Evolutionary conservation across 2,797 vertebrate genomes (phyloP).

Genomic region (Erethizon dorsatum): DNA sequence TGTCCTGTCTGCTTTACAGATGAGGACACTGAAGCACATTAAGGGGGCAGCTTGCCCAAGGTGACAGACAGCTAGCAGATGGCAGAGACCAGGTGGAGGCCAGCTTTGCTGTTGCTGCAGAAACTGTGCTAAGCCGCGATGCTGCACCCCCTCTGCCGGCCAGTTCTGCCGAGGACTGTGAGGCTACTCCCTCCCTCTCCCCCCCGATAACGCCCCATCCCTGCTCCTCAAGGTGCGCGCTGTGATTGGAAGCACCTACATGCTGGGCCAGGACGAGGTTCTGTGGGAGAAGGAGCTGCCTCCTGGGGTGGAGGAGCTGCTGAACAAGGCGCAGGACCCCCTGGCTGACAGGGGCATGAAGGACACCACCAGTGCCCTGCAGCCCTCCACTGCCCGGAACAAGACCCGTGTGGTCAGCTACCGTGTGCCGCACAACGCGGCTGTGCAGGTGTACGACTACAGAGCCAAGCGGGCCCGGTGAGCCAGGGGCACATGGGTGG

Average conservation of each 20-base stretch:
- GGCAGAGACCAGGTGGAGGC: fast-evolving
- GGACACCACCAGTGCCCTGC: fast-evolving
- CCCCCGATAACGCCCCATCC: background rate
- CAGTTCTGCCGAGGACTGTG: fast-evolving
- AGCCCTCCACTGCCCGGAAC: conserved; percentile 78
- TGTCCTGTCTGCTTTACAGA: background rate
- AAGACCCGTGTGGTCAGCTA: conserved; percentile 92
- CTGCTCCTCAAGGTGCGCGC: conserved; percentile 91
- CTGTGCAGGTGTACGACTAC: conserved; percentile 97
- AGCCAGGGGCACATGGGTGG: fast-evolving
- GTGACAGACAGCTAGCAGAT: fast-evolving
- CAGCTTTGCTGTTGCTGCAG: background rate
- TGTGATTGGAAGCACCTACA: conserved; percentile 95
- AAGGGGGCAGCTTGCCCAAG: background rate
- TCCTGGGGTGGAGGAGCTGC: conserved; percentile 91
- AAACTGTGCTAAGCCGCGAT: fast-evolving
- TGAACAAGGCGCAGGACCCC: conserved; percentile 90
- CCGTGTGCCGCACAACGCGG: conserved; percentile 95
- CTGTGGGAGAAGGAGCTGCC: conserved; percentile 95
- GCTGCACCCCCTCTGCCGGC: background rate
- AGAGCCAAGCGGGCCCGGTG: conserved; percentile 94
- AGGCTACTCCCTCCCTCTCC: background rate
- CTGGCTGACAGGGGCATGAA: conserved; percentile 88
- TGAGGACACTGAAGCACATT: fast-evolving
- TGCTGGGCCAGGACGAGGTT: conserved; percentile 95